These are phyloP conservation scores for Orius laevigatus DNA, from an alignment of 1,140 invertebrate genomes.

Conservation along the genomic window DNA sequence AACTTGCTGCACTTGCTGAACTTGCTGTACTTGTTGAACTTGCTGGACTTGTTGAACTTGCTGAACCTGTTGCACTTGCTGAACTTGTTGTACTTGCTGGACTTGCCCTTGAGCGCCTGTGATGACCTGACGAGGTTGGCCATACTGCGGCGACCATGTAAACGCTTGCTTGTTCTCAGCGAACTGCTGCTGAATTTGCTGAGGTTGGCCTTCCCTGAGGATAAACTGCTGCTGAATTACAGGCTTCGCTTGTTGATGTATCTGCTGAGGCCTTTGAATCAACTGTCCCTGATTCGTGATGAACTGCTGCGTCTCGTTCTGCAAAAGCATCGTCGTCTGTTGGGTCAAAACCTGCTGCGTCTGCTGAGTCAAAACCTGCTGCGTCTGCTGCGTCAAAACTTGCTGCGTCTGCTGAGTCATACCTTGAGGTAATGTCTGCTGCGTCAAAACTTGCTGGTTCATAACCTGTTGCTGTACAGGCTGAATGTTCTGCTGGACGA, in stretches of 20 bases:
- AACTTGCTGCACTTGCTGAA: constrained; percentile 15
- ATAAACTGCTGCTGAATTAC: constrained; percentile 17
- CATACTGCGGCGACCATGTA: constrained; percentile 17
- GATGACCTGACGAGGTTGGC: constrained; percentile 11
- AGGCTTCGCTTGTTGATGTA: constrained; percentile 17
- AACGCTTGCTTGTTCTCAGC: constrained; percentile 14
- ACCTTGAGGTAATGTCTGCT: constrained; percentile 3
- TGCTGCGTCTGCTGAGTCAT: constrained; percentile 10
- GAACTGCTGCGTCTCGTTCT: constrained; percentile 18
- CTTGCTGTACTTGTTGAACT: no score
- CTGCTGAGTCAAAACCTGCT: constrained; percentile 9
- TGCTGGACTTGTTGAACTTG: no score
- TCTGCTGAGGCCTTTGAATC: constrained; percentile 11
- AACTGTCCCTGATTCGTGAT: constrained; percentile 14
- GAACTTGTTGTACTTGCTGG: constrained; percentile 3
- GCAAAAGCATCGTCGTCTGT: constrained; percentile 13
- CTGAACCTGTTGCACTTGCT: constrained; percentile 15
- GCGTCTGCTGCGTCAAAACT: constrained; percentile 13
- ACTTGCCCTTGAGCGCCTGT: constrained; percentile 11
- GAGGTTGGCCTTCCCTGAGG: constrained; percentile 8
- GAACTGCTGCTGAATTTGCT: constrained; percentile 13
- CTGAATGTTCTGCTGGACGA: constrained; percentile 22
- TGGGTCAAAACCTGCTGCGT: constrained; percentile 9
- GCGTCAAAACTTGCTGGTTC: constrained; percentile 11
- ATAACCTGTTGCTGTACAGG: constrained; percentile 19